Percentiles rank a stretch among this genome's conserved stretches.
These are phyloP conservation scores for Palythoa heliodiscus DNA, from an alignment of 92 coral and sea anemone species.

Conservation along the genomic window DNA sequence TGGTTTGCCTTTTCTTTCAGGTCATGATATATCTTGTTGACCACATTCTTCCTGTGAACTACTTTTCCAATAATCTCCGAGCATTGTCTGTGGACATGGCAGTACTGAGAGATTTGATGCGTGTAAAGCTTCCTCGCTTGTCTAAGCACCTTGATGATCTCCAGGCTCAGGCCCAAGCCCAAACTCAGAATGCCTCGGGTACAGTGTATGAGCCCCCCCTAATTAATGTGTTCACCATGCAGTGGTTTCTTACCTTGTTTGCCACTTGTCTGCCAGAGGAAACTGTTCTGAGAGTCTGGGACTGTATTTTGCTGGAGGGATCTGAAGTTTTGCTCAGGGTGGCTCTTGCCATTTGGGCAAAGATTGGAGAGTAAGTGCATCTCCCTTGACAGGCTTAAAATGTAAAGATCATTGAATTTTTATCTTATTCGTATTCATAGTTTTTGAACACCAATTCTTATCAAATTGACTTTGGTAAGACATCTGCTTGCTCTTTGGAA, in stretches of 20 bases:
- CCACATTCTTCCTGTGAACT: constrained; percentile 93
- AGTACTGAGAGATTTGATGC: constrained; percentile 92
- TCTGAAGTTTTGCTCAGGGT: constrained; percentile 96
- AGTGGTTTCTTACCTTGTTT: constrained; percentile 97
- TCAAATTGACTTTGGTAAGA: no score
- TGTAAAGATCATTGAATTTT: no score
- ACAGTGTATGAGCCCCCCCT: constrained; percentile 97
- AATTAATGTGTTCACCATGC: constrained; percentile 98
- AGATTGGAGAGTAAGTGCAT: constrained; percentile 83
- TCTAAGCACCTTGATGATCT: constrained; percentile 89
- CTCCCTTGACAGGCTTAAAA: no score
- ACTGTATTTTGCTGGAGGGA: constrained; percentile 93
- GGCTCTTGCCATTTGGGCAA: constrained; percentile 98
- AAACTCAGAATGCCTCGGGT: constrained; percentile 73
- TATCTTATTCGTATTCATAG: not conserved
- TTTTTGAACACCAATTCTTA: not conserved
- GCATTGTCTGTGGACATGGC: constrained; percentile 99
- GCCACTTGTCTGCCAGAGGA: constrained; percentile 98
- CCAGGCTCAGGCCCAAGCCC: constrained; percentile 81
- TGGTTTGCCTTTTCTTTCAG: constrained; percentile 37
- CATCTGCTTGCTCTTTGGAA: no score
- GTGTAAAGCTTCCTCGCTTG: constrained; percentile 80
- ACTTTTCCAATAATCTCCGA: constrained; percentile 97
- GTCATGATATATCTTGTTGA: constrained; percentile 97
- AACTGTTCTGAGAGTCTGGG: constrained; percentile 97